phyloP scores from a whole-genome alignment of 2,113 vertebrate genomes.

The Lagopus muta region DNA sequence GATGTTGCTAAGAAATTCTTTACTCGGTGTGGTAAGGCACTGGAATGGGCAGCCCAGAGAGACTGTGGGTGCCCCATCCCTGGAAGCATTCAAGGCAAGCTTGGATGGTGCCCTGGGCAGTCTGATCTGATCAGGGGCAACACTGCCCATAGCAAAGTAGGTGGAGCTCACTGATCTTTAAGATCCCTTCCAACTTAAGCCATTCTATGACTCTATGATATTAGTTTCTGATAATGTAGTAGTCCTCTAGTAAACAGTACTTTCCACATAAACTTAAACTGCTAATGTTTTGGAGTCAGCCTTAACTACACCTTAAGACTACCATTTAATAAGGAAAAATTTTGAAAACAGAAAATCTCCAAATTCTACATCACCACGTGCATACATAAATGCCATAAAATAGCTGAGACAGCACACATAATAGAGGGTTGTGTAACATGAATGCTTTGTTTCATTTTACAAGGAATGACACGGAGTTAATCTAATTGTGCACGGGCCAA shows the following conservation, averaged over 20 bases:
- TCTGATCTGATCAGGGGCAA: too few species aligned
- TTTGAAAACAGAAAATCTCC: not conserved
- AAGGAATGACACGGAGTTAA: not conserved
- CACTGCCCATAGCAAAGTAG: too few species aligned
- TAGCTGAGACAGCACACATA: not conserved
- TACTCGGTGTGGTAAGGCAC: too few species aligned
- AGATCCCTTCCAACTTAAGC: too few species aligned
- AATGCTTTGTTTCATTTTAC: not conserved
- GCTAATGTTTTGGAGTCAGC: not conserved
- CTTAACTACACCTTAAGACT: not conserved
- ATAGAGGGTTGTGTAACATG: accelerated
- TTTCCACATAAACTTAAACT: not conserved
- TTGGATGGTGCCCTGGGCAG: too few species aligned
- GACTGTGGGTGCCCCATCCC: too few species aligned
- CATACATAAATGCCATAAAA: not conserved
- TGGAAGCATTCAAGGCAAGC: too few species aligned
- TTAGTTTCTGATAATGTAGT: not conserved
- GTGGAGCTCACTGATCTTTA: too few species aligned
- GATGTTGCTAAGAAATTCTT: too few species aligned
- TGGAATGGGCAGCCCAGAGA: too few species aligned
- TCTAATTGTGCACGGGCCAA: not conserved
- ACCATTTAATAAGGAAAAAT: not conserved
- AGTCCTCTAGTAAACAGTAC: not conserved
- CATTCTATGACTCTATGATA: not conserved
- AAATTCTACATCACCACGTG: not conserved